Percentiles rank a stretch among this genome's conserved stretches.
These are phyloP conservation scores for Cetonia aurata DNA, from an alignment of 2,888 invertebrate species.

Conservation along the genomic window DNA sequence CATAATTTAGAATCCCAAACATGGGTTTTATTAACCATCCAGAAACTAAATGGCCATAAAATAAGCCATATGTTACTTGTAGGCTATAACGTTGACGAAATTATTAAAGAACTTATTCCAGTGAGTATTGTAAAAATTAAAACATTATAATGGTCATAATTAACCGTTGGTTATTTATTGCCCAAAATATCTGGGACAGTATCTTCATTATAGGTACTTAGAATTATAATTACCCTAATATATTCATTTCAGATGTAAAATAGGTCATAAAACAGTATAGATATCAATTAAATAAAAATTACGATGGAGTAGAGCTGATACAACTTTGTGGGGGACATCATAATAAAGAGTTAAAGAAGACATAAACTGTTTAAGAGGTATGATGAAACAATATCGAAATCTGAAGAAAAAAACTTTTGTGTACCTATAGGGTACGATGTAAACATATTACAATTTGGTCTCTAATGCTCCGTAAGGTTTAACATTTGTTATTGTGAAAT, in stretches of 20 bases:
- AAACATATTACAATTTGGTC: too few relatives aligned
- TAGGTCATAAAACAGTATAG: constrained; percentile 30
- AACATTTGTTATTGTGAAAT: too few relatives aligned
- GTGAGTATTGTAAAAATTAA: too few relatives aligned
- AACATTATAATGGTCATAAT: constrained; percentile 24
- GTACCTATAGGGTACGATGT: too few relatives aligned
- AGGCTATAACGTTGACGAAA: too few relatives aligned
- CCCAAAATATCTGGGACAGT: constrained; percentile 31
- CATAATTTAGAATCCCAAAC: too few relatives aligned
- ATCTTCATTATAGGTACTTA: constrained; percentile 36
- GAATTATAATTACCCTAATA: constrained; percentile 35
- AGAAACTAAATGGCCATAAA: too few relatives aligned
- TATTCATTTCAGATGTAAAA: constrained; percentile 34
- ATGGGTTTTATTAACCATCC: too few relatives aligned
- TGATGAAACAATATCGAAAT: neutral
- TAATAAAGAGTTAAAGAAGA: constrained; percentile 33
- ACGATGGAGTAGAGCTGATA: constrained; percentile 21
- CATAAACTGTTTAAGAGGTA: constrained; percentile 19
- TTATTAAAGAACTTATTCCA: too few relatives aligned
- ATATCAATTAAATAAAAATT: constrained; percentile 41
- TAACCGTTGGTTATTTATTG: constrained; percentile 33
- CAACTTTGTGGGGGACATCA: neutral
- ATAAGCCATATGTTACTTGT: too few relatives aligned
- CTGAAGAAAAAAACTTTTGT: too few relatives aligned
- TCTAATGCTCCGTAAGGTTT: too few relatives aligned